Evolutionary conservation across 2,888 invertebrate genomes (phyloP).

Genomic region (Drosophila fulvimacula): DNA sequence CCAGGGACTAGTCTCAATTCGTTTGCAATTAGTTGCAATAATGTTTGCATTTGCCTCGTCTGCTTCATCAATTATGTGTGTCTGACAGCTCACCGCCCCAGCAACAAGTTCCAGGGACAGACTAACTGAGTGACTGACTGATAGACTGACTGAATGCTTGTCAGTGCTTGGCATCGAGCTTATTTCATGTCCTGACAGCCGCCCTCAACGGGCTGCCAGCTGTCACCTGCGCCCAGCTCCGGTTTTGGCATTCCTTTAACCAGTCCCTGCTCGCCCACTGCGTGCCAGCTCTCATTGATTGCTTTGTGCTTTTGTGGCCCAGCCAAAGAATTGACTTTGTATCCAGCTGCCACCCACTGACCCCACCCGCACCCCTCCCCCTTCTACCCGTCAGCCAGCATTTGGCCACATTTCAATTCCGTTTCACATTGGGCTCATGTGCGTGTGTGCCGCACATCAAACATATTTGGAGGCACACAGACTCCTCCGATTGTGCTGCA

Average conservation of each 20-base stretch:
- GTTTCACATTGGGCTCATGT: conserved; percentile 40
- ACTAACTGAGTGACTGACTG: conserved; percentile 24
- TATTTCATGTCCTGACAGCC: conserved; percentile 46
- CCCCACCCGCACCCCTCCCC: not conserved
- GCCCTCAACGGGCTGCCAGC: conserved; percentile 1
- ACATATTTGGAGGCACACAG: conserved; percentile 4
- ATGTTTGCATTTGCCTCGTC: conserved; percentile 56
- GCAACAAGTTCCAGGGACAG: conserved; percentile 39
- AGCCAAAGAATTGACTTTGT: conserved; percentile 11
- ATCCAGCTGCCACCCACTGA: conserved; percentile 8
- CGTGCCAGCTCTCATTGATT: conserved; percentile 40
- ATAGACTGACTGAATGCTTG: conserved; percentile 27
- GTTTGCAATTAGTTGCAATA: conserved; percentile 57
- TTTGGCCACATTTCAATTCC: conserved; percentile 48
- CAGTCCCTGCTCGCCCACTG: not conserved
- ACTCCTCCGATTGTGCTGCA: conserved; percentile 57
- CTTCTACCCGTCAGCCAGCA: not conserved
- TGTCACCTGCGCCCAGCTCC: not conserved
- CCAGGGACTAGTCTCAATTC: conserved; percentile 1
- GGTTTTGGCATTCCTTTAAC: not conserved
- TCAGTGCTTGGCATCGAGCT: conserved; percentile 34
- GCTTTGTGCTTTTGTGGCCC: conserved; percentile 46
- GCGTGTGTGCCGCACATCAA: conserved; percentile 13
- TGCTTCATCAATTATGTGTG: conserved; percentile 52
- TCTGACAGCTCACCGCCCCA: conserved; percentile 1